Conservation (phyloP, 64 coral and sea anemone genomes). For the Pocillopora damicornis region DNA sequence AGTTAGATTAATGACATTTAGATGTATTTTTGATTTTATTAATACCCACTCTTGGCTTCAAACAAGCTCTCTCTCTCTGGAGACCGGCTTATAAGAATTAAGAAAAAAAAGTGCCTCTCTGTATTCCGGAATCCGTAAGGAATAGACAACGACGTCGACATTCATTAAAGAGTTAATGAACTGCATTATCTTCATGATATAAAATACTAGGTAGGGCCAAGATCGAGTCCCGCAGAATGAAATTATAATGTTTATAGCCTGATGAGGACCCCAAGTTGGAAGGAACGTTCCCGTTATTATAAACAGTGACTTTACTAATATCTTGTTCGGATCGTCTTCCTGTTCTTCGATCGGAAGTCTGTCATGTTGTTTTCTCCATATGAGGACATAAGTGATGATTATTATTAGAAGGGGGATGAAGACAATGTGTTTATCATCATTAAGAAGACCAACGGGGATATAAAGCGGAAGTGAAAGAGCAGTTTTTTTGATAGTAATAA, state of each 20-base stretch:
- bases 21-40: too few species aligned
- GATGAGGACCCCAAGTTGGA: not conserved
- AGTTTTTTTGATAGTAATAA: too few species aligned
- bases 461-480: too few species aligned
- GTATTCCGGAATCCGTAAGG: not conserved
- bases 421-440: too few species aligned
- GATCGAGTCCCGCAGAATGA: not conserved
- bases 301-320: not conserved
- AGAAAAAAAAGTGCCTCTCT: not conserved
- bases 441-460: too few species aligned
- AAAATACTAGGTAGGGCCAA: not conserved
- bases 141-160: not conserved
- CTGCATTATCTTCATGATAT: not conserved
- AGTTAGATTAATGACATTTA: too few species aligned
- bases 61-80: too few species aligned
- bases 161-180: not conserved
- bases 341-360: not conserved
- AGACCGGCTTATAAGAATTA: too few species aligned
- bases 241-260: not conserved
- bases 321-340: not conserved
- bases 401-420: too few species aligned
- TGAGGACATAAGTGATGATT: too few species aligned
- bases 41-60: too few species aligned
- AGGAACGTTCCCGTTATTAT: not conserved
- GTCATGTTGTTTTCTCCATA: not conserved